These are phyloP conservation scores for Megathymus violae DNA, from an alignment of 1,140 invertebrate species.

Conservation along the genomic window DNA sequence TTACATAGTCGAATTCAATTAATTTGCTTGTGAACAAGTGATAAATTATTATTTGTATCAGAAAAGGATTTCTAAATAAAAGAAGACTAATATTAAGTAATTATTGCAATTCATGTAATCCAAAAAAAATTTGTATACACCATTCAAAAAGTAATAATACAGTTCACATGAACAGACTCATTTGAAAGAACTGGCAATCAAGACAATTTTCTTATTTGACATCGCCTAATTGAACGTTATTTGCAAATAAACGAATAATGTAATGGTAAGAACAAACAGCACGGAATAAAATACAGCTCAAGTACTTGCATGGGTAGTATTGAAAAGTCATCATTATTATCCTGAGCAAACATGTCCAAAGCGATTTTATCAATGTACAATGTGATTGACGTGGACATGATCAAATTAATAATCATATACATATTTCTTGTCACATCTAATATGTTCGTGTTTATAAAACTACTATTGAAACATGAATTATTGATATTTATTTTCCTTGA, in stretches of 20 bases:
- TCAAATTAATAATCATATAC: constrained; percentile 41
- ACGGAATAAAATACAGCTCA: not conserved
- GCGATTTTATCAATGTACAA: constrained; percentile 43
- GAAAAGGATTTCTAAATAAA: no score
- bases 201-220: not conserved
- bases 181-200: no score
- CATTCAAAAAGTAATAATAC: no score
- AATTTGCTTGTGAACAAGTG: no score
- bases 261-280: not conserved
- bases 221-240: not conserved
- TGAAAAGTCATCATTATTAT: constrained; percentile 31
- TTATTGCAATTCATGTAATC: no score
- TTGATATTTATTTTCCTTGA: no score
- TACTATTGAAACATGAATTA: not conserved
- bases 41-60: no score
- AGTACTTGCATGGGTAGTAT: constrained; percentile 8
- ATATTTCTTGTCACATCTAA: constrained; percentile 18
- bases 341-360: constrained; percentile 15
- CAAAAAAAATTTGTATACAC: no score
- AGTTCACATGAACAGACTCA: no score
- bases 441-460: constrained; percentile 9
- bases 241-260: not conserved
- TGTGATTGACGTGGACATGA: constrained; percentile 48
- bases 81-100: no score
- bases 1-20: no score